phyloP scores from a whole-genome alignment of 2,888 invertebrate genomes.

The Acleris cristana region DNA sequence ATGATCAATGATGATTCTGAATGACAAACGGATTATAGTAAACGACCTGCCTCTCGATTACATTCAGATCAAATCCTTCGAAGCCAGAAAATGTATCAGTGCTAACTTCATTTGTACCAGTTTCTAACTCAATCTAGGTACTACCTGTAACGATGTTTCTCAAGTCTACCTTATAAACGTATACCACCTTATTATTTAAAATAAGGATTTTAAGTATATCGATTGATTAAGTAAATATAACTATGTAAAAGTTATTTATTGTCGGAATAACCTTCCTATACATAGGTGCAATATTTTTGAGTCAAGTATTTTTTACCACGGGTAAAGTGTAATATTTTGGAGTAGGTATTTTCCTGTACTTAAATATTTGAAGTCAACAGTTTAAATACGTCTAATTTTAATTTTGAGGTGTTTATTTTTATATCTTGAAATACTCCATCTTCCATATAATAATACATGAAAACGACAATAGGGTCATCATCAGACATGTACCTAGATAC shows the following conservation, averaged over 20 bases:
- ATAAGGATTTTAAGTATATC: conserved; percentile 76
- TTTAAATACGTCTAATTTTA: conserved; percentile 1
- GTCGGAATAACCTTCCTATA: conserved; percentile 65
- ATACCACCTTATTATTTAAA: conserved; percentile 78
- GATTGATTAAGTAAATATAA: conserved; percentile 54
- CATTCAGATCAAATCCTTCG: not conserved
- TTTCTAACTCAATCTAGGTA: conserved; percentile 1
- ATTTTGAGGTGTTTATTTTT: not conserved
- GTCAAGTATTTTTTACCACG: conserved; percentile 43
- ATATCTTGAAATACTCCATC: no score
- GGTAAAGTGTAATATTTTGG: conserved; percentile 32
- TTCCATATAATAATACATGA: no score
- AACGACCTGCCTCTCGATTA: no score
- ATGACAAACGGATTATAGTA: no score
- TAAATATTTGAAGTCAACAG: conserved; percentile 3
- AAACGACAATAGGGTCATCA: no score
- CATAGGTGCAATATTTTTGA: conserved; percentile 62
- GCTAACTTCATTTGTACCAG: conserved; percentile 13
- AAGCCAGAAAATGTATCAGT: not conserved
- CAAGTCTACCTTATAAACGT: conserved; percentile 57
- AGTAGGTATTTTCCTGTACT: conserved; percentile 11
- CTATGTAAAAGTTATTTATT: conserved; percentile 79
- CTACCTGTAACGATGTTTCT: not conserved
- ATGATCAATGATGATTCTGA: no score
- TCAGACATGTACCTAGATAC: no score